phyloP scores from a whole-genome alignment of 2,888 invertebrate species.

The Synanthedon vespiformis region DNA sequence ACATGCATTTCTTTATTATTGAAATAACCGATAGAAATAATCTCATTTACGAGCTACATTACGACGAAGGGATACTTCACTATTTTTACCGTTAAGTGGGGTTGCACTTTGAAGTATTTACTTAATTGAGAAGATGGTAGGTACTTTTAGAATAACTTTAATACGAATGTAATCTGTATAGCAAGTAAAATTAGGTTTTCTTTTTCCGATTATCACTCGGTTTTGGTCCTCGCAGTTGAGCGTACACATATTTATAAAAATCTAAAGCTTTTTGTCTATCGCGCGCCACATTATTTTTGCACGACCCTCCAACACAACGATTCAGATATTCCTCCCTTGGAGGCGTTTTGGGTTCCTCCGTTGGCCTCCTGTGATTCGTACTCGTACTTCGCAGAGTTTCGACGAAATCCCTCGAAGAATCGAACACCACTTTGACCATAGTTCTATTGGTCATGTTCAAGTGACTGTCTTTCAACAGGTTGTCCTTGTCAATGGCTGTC shows the following conservation, averaged over 20 bases:
- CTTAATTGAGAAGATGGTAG: too few species aligned
- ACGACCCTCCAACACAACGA: conserved; percentile 40
- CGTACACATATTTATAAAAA: conserved; percentile 63
- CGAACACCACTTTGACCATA: conserved; percentile 53
- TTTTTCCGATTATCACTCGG: conserved; percentile 25
- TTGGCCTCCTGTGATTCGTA: conserved; percentile 21
- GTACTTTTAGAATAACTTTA: background rate
- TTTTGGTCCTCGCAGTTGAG: conserved; percentile 48
- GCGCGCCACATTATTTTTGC: conserved; percentile 43
- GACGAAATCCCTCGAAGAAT: conserved; percentile 55
- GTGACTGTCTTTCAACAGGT: conserved; percentile 40
- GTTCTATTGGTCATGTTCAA: conserved; percentile 56
- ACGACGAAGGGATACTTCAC: too few species aligned
- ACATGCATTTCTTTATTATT: too few species aligned
- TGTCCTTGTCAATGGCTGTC: conserved; percentile 52
- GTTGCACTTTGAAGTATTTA: too few species aligned
- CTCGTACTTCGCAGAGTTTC: conserved; percentile 43
- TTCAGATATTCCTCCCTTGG: conserved; percentile 36
- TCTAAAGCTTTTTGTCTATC: conserved; percentile 59
- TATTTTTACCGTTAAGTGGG: too few species aligned
- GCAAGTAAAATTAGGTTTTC: conserved; percentile 18
- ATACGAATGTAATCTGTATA: background rate
- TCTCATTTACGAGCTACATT: too few species aligned
- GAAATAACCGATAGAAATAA: too few species aligned
- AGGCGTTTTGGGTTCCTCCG: conserved; percentile 23